Evolutionary conservation across 2,888 invertebrate species (phyloP), one percentile per base, ranked within the genome.

Genomic region (Sycophila texana): DNA sequence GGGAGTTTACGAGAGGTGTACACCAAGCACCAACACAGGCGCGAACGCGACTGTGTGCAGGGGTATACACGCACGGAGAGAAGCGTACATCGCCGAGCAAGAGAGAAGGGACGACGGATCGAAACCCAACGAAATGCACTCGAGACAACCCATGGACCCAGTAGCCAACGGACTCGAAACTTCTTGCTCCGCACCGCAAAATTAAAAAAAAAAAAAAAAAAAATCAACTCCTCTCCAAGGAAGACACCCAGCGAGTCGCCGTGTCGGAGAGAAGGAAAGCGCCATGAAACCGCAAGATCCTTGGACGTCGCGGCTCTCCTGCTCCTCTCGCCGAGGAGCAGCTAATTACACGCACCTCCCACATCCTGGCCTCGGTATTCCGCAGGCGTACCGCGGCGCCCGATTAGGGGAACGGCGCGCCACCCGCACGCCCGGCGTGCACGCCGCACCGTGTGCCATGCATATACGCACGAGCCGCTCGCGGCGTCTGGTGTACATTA

Each of bases 381-480:
- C 7, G 0, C 0, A 5, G 7, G 39, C 39, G 39, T 7, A 7
- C 39, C 39, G 39, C 58, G 30, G 16, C 39, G 61, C 55, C 58
- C 66, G 74, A 55, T 65, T n/a, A n/a, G n/a, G n/a, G n/a, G n/a
- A n/a, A n/a, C 58, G 30, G 16, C 39, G 61, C 55, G 57, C 66
- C 66, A 55, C 55, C 63, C 70, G 13, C 53, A 3, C 53, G 53
- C n/a, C 51, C 51, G 51, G 51, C 51, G 10, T 14, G 13, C 14
- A 14, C 51, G 10, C 51, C 51, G 51, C 14, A 51, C 14, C n/a
- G 58, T 20, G 58, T 20, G n/a, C n/a, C n/a, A n/a, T n/a, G 58
- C 22, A 14, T 13, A 20, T 13, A 13, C 20, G 58, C 12, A 2
- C 12, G 2, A n/a, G n/a, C n/a, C n/a, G n/a, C n/a, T n/a, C n/a